These are phyloP conservation scores for Bagarius yarrelli DNA, from an alignment of 2,113 vertebrate genomes.

Conservation along the genomic window DNA sequence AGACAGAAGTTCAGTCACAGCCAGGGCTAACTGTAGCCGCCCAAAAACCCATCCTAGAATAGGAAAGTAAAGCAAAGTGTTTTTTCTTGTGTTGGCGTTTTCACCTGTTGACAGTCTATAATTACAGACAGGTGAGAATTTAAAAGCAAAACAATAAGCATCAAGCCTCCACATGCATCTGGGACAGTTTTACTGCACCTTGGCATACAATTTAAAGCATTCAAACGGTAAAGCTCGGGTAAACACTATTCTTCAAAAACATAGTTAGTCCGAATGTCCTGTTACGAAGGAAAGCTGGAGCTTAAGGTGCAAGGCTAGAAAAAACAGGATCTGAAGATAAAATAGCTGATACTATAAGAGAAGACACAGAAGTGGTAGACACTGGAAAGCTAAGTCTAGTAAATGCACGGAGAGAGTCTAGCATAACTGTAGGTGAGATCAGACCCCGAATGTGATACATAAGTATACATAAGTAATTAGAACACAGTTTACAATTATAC, in stretches of 20 bases:
- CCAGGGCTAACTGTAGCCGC: constrained; percentile 51
- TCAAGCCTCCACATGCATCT: background rate
- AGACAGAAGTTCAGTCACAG: constrained; percentile 55
- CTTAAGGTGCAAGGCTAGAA: too few species aligned
- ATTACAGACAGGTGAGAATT: background rate
- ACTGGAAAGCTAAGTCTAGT: too few species aligned
- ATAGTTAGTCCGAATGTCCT: background rate
- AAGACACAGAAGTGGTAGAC: too few species aligned
- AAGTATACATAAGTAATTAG: background rate
- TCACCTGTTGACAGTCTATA: constrained; percentile 12
- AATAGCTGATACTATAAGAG: too few species aligned
- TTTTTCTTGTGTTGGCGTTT: background rate
- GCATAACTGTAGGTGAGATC: too few species aligned
- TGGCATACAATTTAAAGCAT: background rate
- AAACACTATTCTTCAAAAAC: background rate
- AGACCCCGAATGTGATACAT: too few species aligned
- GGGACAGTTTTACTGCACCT: background rate
- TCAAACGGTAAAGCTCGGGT: too few species aligned
- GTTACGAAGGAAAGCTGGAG: background rate
- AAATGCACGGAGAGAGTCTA: too few species aligned
- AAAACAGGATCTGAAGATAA: too few species aligned
- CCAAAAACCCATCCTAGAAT: constrained; percentile 53
- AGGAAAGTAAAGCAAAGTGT: background rate
- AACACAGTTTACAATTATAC: background rate
- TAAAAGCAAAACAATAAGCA: background rate